Evolutionary conservation across 2,113 vertebrate species (phyloP), one percentile per base, ranked within the genome.

Genomic region (Paratilapia polleni): DNA sequence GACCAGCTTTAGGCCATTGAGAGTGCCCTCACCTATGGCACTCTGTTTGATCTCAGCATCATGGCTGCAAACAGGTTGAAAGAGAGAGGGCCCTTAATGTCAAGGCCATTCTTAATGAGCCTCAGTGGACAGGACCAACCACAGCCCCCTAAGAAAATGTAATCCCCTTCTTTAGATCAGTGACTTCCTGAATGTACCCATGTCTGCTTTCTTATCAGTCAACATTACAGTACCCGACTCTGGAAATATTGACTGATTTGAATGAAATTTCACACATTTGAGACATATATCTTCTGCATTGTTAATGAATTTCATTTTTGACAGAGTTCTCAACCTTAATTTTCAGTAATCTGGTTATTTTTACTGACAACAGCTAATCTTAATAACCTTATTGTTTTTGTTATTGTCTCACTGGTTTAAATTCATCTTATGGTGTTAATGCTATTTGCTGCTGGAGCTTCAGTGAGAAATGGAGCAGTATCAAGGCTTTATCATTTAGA

Each of bases 11-110:
- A 93, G 94, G 92, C 95, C 89, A 91, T 94, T 93, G 82, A 90
- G 86, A 93, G 86, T 79, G 87, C 91, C 85, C 87, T 92, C 91
- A 94, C 92, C 93, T 90, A 92, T 91, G 84, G 94, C 86, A 60
- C 80, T 85, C 49, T 6, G 90, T 96, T 96, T 96, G 95, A 96
- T 96, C 94, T 95, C 86, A 43, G 87, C 94, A 87, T 90, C 91
- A 13, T 49, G 81, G 83, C 88, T 88, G 82, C 94, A 93, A 91
- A 92, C 89, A 90, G 93, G 91, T 91, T 92, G 89, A 92, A 93
- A 92, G 89, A 83, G 76, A 86, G 87, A 59, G 89, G 90, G 90
- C 83, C 94, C 93, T 94, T 87, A 92, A 94, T 93, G 95, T 95
- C 94, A 95, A 94, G 93, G 91, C 91, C 90, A 90, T 88, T 94